Evolutionary conservation across 1,140 invertebrate species (phyloP).

Genomic region (Belonocnema kinseyi): DNA sequence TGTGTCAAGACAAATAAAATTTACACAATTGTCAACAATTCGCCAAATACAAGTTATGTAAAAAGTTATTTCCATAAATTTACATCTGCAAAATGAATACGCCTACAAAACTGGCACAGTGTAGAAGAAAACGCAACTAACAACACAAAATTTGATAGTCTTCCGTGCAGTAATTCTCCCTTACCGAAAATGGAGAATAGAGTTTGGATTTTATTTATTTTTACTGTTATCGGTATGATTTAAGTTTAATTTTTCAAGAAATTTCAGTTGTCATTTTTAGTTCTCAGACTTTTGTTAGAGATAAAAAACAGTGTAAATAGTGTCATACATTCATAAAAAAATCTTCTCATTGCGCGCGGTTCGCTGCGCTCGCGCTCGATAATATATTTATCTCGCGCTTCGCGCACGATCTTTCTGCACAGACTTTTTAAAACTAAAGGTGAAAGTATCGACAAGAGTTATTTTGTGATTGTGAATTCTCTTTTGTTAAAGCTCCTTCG

Average conservation of each 20-base stretch:
- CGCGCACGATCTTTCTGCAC: too few relatives aligned
- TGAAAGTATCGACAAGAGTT: too few relatives aligned
- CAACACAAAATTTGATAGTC: neutral
- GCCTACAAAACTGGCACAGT: conserved; percentile 6
- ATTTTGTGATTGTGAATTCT: too few relatives aligned
- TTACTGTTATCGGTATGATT: conserved; percentile 11
- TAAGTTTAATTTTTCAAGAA: neutral
- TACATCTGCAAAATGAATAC: neutral
- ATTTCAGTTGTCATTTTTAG: too few relatives aligned
- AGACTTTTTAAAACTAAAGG: too few relatives aligned
- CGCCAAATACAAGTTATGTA: conserved; percentile 2
- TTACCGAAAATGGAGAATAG: neutral
- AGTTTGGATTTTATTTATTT: neutral
- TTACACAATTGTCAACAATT: neutral
- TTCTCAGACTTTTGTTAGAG: too few relatives aligned
- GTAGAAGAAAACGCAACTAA: neutral
- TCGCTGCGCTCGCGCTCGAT: too few relatives aligned
- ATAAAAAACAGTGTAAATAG: too few relatives aligned
- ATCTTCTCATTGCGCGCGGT: too few relatives aligned
- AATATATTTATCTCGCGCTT: too few relatives aligned
- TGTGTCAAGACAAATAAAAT: conserved; percentile 16
- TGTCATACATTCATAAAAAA: too few relatives aligned
- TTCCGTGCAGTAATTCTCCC: neutral
- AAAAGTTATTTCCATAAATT: conserved; percentile 3
- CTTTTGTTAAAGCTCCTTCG: too few relatives aligned